Conservation (phyloP, 1,140 invertebrate genomes). For the Samia ricini region DNA sequence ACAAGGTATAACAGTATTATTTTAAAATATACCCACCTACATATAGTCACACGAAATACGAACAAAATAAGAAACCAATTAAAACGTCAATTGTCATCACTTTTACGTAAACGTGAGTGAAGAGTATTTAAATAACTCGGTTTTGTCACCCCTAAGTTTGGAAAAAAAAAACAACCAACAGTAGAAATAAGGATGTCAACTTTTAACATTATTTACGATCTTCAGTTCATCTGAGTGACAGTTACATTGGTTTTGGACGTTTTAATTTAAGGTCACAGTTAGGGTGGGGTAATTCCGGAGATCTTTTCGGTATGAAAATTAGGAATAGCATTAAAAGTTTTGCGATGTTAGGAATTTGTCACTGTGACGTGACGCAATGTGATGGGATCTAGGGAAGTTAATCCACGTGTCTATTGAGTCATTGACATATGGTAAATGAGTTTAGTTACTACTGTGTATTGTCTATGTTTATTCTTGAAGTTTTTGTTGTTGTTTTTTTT, state of each 20-base stretch:
- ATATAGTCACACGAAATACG: background rate
- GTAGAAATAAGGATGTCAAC: too few relatives aligned
- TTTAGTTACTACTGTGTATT: background rate
- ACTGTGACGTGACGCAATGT: background rate
- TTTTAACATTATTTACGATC: background rate
- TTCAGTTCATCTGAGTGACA: background rate
- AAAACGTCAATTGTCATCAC: constrained; percentile 10
- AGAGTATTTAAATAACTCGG: background rate
- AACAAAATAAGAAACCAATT: constrained; percentile 10
- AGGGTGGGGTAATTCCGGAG: background rate
- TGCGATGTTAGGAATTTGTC: constrained; percentile 4
- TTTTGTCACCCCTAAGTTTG: background rate
- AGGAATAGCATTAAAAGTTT: constrained; percentile 3
- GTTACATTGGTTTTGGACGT: constrained; percentile 8
- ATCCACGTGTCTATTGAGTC: background rate
- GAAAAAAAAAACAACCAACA: background rate
- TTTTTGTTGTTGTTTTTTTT: too few relatives aligned
- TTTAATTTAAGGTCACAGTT: constrained; percentile 8
- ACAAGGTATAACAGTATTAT: too few relatives aligned
- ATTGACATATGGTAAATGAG: background rate
- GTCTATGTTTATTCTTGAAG: background rate
- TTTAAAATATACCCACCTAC: background rate
- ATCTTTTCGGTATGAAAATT: background rate
- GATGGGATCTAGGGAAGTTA: background rate
- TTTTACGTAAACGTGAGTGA: background rate